These are phyloP conservation scores for Terebella lapidaria DNA, from an alignment of 2,888 invertebrate genomes.

Conservation along the genomic window DNA sequence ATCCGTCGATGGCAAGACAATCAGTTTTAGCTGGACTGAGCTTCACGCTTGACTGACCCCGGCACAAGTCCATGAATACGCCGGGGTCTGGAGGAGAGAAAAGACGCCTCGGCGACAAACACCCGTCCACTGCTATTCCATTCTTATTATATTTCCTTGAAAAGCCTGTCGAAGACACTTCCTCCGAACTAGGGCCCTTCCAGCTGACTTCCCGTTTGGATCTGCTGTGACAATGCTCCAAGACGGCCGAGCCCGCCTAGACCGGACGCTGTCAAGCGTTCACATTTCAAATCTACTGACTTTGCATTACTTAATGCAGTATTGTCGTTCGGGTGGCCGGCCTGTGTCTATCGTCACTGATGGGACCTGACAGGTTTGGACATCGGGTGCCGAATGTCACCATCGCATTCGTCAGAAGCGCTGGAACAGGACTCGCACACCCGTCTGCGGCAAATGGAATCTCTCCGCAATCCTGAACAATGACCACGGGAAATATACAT, in stretches of 20 bases:
- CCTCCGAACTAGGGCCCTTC: background rate
- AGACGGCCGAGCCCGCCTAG: background rate
- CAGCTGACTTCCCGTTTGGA: background rate
- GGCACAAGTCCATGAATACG: no score
- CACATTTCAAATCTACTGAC: background rate
- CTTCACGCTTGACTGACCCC: background rate
- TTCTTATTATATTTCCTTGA: background rate
- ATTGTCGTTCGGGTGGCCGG: background rate
- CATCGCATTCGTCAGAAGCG: background rate
- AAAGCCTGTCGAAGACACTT: background rate
- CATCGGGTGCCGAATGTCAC: background rate
- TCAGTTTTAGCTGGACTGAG: background rate
- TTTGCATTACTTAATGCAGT: background rate
- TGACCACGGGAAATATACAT: background rate
- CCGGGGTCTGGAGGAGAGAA: no score
- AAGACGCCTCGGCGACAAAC: background rate
- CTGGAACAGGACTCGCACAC: background rate
- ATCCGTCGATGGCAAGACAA: background rate
- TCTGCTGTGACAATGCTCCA: background rate
- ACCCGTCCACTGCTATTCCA: background rate
- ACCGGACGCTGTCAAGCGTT: background rate
- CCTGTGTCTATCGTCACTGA: background rate
- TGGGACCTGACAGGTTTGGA: background rate
- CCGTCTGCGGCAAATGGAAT: constrained; percentile 1
- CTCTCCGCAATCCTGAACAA: background rate